Base-by-base conservation (phyloP, 2,888 invertebrate species). In the Hermodice carunculata region DNA sequence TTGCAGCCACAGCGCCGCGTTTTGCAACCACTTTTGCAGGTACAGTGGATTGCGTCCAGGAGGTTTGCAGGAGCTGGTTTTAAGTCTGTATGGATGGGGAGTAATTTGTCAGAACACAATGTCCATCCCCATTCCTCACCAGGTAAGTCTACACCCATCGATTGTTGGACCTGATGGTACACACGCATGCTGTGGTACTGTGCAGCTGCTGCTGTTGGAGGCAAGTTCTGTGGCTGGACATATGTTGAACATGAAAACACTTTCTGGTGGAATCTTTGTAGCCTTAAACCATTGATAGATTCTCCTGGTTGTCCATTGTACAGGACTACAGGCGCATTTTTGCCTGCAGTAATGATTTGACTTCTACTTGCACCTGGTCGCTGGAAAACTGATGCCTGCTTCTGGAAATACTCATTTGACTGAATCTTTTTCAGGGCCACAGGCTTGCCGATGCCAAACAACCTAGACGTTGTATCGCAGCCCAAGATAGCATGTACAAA, bases 181-280 rank as follows among this genome's bases (percentile, higher is more conserved):
- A 67, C 70, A 32, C 75, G 34, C 6, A 66, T 17, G 52, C 61
- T 58, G 56, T 78, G 75, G 31, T 61, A 69, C 22, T 52, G 58
- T 5, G 73, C 68, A 31, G 76, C 66, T 52, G 62, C 64, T 43
- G 71, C 46, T 24, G 77, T 75, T 34, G 76, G 75, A 22, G 76
- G 76, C 6, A 76, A 42, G 11, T 48, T 57, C 4, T 73, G 61
- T 17, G 70, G 64, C 22, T 75, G 61, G 1, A 76, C 67, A 61
- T n/a, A 40, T 32, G 51, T 71, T 1, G 26, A 43, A 8, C 63
- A 66, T n/a, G 22, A 51, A n/a, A 37, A 24, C 14, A 34, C 71
- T 40, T 72, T 61, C 19, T 42, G 42, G 6, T 64, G 48, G 51
- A 74, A 76, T 5, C 42, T 29, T 28, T 40, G 3, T n/a, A 34